Percentiles rank a stretch among this genome's conserved stretches.
phyloP scores from a whole-genome alignment of 2,797 vertebrate species.

The Poeciliopsis paucimaculata region DNA sequence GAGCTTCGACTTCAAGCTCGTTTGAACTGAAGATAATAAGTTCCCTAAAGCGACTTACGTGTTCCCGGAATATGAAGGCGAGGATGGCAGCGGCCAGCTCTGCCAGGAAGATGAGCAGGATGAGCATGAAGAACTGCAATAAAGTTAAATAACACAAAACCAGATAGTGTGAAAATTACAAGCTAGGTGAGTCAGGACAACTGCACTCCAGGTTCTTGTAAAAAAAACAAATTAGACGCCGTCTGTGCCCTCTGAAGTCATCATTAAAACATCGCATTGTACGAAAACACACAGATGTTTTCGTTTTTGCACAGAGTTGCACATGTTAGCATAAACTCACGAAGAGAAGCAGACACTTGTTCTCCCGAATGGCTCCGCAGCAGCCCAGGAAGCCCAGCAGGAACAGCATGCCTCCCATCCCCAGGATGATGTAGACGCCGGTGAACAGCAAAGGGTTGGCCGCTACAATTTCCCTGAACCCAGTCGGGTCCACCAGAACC shows the following conservation, averaged over 20 bases:
- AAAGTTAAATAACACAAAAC: constrained; percentile 31
- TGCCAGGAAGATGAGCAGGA: constrained; percentile 94
- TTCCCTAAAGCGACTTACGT: constrained; percentile 83
- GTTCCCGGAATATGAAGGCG: constrained; percentile 93
- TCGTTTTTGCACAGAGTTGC: constrained; percentile 28
- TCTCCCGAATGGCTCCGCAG: constrained; percentile 94
- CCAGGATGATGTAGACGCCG: constrained; percentile 92
- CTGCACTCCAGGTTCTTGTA: constrained; percentile 40
- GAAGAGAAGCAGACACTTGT: constrained; percentile 95
- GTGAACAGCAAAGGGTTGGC: constrained; percentile 93
- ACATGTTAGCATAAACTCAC: constrained; percentile 81
- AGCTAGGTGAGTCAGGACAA: constrained; percentile 38
- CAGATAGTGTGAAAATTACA: constrained; percentile 13
- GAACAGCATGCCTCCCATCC: constrained; percentile 94
- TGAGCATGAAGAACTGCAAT: constrained; percentile 94
- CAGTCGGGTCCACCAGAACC: constrained; percentile 94
- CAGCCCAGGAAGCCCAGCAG: constrained; percentile 95
- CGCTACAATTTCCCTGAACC: constrained; percentile 94
- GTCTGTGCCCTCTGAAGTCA: constrained; percentile 48
- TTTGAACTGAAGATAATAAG: background rate
- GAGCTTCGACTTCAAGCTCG: constrained; percentile 7
- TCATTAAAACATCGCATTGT: constrained; percentile 63
- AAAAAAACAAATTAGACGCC: constrained; percentile 37
- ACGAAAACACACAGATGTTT: constrained; percentile 34
- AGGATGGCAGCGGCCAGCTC: constrained; percentile 94